Conservation (phyloP, 2,113 vertebrate genomes). For the Serinus canaria region DNA sequence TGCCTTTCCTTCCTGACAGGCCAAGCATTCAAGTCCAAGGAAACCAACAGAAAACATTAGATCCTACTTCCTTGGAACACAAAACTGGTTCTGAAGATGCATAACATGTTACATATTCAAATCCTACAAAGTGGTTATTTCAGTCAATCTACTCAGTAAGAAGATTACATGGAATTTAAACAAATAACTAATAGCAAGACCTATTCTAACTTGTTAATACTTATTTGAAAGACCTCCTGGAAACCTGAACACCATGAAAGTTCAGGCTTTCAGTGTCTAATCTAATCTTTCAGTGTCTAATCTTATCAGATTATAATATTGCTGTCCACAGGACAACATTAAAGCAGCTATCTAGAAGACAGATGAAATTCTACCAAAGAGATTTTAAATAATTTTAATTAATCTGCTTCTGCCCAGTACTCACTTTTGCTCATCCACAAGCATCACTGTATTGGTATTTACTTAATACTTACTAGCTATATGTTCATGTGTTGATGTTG, state of each 20-base stretch:
- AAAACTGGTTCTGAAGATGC: not conserved
- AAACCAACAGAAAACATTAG: not conserved
- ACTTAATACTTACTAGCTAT: not conserved
- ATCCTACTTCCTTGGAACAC: not conserved
- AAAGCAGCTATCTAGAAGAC: not conserved
- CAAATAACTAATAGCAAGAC: not conserved
- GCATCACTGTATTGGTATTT: not conserved
- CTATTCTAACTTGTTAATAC: not conserved
- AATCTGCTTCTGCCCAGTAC: not conserved
- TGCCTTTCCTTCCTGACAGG: not conserved
- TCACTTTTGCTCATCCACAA: not conserved
- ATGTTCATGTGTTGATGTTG: no score
- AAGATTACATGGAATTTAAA: not conserved
- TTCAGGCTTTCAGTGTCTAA: not conserved
- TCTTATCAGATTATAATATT: not conserved
- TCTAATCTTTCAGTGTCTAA: no score
- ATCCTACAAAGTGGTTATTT: not conserved
- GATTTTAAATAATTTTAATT: not conserved
- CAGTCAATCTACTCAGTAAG: not conserved
- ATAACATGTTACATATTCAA: not conserved
- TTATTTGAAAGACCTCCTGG: not conserved
- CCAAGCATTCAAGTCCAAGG: not conserved
- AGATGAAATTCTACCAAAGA: not conserved
- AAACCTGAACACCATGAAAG: not conserved
- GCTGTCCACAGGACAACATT: not conserved